Evolutionary conservation across 2,888 invertebrate species (phyloP).

Genomic region (Callyntrura sp.): DNA sequence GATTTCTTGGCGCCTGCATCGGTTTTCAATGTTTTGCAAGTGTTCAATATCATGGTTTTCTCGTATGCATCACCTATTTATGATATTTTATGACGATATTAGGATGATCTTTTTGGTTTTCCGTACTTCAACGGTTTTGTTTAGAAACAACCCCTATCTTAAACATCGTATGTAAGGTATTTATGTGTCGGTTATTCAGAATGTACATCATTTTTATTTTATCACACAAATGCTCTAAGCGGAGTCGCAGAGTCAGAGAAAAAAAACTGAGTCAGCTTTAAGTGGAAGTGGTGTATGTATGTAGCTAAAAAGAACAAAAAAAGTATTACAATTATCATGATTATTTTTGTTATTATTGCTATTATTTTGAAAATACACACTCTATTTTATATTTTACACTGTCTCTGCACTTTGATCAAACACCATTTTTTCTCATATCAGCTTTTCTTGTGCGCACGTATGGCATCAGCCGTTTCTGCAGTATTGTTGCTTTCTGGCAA

Average conservation of each 20-base stretch:
- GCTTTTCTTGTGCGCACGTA: not conserved
- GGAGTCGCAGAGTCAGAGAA: not conserved
- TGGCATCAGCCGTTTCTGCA: conserved; percentile 21
- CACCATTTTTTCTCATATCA: conserved; percentile 31
- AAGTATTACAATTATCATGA: not conserved
- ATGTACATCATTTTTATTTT: not conserved
- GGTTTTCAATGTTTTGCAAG: conserved; percentile 58
- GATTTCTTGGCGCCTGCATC: conserved; percentile 73
- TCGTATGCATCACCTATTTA: not conserved
- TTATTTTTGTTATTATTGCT: not conserved
- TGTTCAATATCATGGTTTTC: conserved; percentile 29
- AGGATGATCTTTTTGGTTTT: conserved; percentile 16
- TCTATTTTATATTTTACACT: not conserved
- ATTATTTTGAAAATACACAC: conserved; percentile 1
- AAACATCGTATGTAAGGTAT: not conserved
- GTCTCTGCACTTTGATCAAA: conserved; percentile 25
- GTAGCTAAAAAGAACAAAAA: not conserved
- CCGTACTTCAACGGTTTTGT: conserved; percentile 8
- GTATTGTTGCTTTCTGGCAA: conserved; percentile 42
- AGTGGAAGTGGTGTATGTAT: not conserved
- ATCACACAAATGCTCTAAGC: not conserved
- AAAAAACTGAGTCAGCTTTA: not conserved
- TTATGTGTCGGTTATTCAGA: not conserved
- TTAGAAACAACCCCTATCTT: not conserved
- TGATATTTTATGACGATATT: not conserved